Conservation (phyloP, 2,797 vertebrate genomes). For the Sebastes steindachneri region DNA sequence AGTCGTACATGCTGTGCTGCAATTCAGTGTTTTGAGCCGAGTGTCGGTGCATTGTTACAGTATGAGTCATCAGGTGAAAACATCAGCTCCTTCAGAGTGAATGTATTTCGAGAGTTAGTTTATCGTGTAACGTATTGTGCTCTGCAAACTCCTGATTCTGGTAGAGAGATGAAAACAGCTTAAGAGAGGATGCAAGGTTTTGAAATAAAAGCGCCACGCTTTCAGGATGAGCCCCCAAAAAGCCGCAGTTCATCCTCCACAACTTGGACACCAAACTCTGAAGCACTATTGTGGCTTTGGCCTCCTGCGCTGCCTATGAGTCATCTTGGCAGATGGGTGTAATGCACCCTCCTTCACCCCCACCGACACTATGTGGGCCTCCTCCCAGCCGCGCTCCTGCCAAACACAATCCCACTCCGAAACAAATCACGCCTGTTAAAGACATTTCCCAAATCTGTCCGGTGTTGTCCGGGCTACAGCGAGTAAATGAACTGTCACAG, state of each 20-base stretch:
- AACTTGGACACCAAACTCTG: background rate
- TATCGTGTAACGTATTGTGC: background rate
- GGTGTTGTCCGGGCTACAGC: background rate
- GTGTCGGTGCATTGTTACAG: background rate
- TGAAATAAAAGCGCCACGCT: background rate
- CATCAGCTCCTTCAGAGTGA: background rate
- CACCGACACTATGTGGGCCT: conserved; percentile 4
- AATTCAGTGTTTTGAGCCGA: background rate
- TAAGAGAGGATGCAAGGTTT: background rate
- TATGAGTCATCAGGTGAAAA: conserved; percentile 24
- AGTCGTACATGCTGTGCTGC: background rate
- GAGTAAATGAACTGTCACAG: conserved; percentile 7
- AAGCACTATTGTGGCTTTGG: conserved; percentile 19
- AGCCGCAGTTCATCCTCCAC: conserved; percentile 6
- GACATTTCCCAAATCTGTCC: conserved; percentile 10
- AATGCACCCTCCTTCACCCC: conserved; percentile 20
- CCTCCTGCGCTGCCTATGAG: conserved; percentile 14
- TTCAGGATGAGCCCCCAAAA: background rate
- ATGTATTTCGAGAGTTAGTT: background rate
- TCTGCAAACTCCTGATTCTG: background rate
- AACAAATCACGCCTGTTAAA: conserved; percentile 13
- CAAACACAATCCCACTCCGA: conserved; percentile 9
- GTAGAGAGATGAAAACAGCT: background rate
- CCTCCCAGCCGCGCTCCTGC: conserved; percentile 28
- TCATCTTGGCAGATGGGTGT: conserved; percentile 53